Evolutionary conservation across 2,797 vertebrate species (phyloP), one percentile per base, ranked within the genome.

Genomic region (Staurois parvus): DNA sequence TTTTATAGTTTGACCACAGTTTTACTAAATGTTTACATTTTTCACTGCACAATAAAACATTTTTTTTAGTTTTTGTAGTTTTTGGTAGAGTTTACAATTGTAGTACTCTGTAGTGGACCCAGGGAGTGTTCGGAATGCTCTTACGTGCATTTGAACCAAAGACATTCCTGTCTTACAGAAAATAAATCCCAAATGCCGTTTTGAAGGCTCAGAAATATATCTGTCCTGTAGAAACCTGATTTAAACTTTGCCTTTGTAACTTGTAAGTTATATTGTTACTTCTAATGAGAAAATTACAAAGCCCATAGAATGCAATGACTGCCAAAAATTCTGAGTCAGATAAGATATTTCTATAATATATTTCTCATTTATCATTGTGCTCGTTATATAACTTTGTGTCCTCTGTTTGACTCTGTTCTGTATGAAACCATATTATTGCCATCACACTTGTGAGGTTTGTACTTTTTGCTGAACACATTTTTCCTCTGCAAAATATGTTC

Each of bases 291-390:
- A 72, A 26, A 37, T 59, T 29, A 45, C 30, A 72, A 6, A 40
- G 24, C 12, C n/a, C 56, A 81, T 40, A 62, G 45, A 59, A 30
- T 30, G 26, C 5, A 17, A 15, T 26, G 30, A 19, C 40, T 81
- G 68, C 68, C 79, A 81, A 62, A 72, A 12, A 15, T 45, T 28
- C 11, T 52, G 29, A 66, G 28, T 52, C 40, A 48, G 72, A 74
- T 74, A 74, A 74, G 72, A 62, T 70, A 24, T 15, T 69, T 2
- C 42, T 29, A 28, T 56, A 28, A 52, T 72, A 81, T 59, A 72
- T 72, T 72, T 48, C 28, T 80, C 28, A 48, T 80, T 80, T 37
- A 34, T 80, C 28, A 42, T 48, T 34, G 29, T 79, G 77, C 15
- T 15, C 42, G 70, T 80, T 52, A 52, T 56, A 56, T 72, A 32